phyloP scores from a whole-genome alignment of 2,113 vertebrate species.

The Calidris pygmaea region DNA sequence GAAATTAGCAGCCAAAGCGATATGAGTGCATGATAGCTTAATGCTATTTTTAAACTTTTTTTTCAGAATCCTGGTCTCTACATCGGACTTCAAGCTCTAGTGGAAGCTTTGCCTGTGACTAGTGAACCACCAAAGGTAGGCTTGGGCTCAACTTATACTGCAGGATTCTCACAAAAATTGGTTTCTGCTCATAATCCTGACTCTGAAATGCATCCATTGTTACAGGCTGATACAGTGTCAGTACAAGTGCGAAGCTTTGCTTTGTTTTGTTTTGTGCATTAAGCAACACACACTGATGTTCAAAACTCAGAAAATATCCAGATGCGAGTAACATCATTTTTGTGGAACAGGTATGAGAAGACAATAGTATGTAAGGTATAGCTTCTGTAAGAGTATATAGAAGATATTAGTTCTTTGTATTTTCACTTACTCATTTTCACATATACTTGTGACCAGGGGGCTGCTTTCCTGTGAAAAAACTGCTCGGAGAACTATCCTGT shows the following conservation, averaged over 20 bases:
- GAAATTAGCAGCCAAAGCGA: not conserved
- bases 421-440: not conserved
- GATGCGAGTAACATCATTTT: not conserved
- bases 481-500: not conserved
- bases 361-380: not conserved
- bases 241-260: not conserved
- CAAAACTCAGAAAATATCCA: not conserved
- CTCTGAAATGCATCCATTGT: not conserved
- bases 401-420: not conserved
- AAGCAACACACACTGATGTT: not conserved
- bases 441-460: not conserved
- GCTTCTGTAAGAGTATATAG: not conserved
- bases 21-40: not conserved
- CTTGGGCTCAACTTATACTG: not conserved
- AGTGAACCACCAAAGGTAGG: not conserved
- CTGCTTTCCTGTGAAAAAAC: not conserved
- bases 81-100: not conserved
- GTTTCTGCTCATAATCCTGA: not conserved
- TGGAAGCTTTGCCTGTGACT: not conserved
- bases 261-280: not conserved
- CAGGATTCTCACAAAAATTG: not conserved
- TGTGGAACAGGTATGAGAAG: not conserved
- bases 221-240: too few species aligned
- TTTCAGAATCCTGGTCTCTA: not conserved
- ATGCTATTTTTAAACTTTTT: not conserved